Base-by-base conservation (phyloP, 2,797 vertebrate species). In the Rhyacichthys aspro region DNA sequence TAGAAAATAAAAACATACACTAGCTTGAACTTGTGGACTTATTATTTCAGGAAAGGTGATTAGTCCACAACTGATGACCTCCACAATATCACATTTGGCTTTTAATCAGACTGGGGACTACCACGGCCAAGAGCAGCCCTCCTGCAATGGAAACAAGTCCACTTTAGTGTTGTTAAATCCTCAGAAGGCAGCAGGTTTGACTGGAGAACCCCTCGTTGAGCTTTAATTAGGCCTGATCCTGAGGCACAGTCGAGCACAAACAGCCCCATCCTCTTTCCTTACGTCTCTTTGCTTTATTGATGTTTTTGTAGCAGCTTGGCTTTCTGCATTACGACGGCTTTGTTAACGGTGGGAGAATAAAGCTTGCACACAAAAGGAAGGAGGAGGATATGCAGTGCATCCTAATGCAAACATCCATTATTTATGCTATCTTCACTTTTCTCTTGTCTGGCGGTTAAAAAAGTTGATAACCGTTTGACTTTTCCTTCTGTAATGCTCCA, bases 191-290 rank as follows among this genome's bases (percentile, higher is more conserved):
- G 59, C 70, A 42, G 34, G 68, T 63, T 71, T 68, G 41, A 7
- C 67, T 47, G 61, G 38, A 76, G 70, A 74, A 64, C 34, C 38
- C 79, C 63, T 81, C 62, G 54, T 66, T 72, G 59, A 82, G 76
- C 60, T 63, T 73, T 73, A 85, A 87, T 87, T 81, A 82, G 56
- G 42, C 67, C 59, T 69, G 72, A 79, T 72, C 76, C 62, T 60
- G 44, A 60, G 71, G 63, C 77, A 67, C 53, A 59, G 69, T 59
- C 12, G 59, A 67, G 72, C 54, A 41, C 58, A 47, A 66, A 11
- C 57, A n/a, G 37, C 45, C 55, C 59, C 23, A 57, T 16, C 68
- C 14, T 18, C 15, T 48, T 7, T 39, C 28, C 1, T 16, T 9
- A 39, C 7, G 12, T 34, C 10, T 42, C 32, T 7, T 2, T 2